phyloP scores from a whole-genome alignment of 2,113 vertebrate species.

The Anser cygnoides region DNA sequence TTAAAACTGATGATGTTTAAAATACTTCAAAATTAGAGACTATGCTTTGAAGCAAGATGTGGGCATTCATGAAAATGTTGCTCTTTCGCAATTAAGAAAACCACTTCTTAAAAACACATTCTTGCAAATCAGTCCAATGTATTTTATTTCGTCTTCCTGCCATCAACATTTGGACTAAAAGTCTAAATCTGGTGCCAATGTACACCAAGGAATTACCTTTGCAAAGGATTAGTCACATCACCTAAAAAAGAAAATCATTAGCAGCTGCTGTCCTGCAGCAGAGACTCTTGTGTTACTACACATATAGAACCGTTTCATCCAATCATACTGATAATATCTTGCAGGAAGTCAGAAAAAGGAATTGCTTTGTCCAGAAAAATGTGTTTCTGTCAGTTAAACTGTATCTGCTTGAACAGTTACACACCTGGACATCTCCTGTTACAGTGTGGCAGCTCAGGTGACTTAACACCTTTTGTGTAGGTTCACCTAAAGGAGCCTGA shows the following conservation, averaged over 20 bases:
- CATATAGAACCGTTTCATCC: not conserved
- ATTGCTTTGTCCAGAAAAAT: not conserved
- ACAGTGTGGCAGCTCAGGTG: not conserved
- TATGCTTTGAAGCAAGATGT: not conserved
- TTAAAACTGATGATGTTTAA: not conserved
- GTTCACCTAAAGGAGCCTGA: conserved; percentile 6
- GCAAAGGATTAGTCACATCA: not conserved
- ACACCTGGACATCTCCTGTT: conserved; percentile 67
- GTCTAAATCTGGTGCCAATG: not conserved
- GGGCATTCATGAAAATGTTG: not conserved
- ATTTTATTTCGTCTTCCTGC: not conserved
- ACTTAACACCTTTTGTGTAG: conserved; percentile 51
- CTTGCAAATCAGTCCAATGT: not conserved
- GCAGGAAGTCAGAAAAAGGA: not conserved
- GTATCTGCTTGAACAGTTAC: not conserved
- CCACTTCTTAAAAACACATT: not conserved
- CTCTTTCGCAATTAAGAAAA: not conserved
- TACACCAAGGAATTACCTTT: not conserved
- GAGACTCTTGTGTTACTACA: not conserved
- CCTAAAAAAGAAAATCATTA: not conserved
- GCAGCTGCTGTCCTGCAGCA: not conserved
- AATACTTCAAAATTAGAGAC: not conserved
- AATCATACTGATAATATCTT: not conserved
- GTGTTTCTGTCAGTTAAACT: not conserved
- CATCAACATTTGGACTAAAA: not conserved